Evolutionary conservation across 1,140 invertebrate species (phyloP).

Genomic region (Galendromus occidentalis): DNA sequence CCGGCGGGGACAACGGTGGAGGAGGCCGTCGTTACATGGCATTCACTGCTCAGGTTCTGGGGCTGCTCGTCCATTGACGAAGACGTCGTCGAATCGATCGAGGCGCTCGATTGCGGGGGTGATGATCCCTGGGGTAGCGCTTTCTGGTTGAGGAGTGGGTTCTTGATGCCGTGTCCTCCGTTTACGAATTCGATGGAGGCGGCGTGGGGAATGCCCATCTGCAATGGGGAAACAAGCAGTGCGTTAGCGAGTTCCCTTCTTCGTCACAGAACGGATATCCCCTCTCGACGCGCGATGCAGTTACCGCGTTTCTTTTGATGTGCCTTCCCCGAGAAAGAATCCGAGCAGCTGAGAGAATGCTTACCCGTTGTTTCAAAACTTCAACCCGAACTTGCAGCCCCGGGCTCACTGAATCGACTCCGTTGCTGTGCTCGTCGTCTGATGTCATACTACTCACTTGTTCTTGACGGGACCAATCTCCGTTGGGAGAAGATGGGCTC

Average conservation of each 20-base stretch:
- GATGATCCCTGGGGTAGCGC: conserved; percentile 6
- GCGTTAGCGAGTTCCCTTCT: no score
- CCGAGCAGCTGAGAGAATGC: not conserved
- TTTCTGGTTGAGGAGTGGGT: conserved; percentile 49
- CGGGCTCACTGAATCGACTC: not conserved
- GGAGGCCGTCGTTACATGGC: not conserved
- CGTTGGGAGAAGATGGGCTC: not conserved
- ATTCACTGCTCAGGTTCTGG: conserved; percentile 6
- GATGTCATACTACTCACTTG: not conserved
- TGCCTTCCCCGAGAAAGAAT: not conserved
- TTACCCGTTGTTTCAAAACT: conserved; percentile 1
- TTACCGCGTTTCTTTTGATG: no score
- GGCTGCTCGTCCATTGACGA: not conserved
- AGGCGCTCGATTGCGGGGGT: not conserved
- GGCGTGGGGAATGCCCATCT: not conserved
- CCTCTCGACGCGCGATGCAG: no score
- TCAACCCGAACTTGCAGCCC: not conserved
- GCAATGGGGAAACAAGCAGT: not conserved
- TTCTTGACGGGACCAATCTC: not conserved
- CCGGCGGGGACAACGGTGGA: not conserved
- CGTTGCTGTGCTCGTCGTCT: not conserved
- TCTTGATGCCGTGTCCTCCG: conserved; percentile 95
- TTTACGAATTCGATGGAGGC: conserved; percentile 89
- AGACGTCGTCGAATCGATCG: not conserved
- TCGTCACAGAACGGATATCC: no score